These are phyloP conservation scores for Ametastegia equiseti DNA, from an alignment of 2,888 invertebrate species.

Conservation along the genomic window DNA sequence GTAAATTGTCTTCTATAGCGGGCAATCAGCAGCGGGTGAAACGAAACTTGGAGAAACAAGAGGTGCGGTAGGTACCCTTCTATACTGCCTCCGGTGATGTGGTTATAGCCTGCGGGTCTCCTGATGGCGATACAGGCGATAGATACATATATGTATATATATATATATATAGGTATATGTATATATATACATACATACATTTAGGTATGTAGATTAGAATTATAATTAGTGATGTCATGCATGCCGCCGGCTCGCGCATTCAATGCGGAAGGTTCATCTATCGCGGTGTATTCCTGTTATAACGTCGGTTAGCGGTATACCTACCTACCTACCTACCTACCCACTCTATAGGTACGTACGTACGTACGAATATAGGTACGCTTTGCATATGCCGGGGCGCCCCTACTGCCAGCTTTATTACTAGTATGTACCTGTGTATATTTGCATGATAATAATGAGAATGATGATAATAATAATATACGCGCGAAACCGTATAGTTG, in stretches of 20 bases:
- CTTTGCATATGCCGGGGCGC: slow-evolving; percentile 69
- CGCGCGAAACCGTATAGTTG: slow-evolving; percentile 60
- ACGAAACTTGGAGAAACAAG: slow-evolving; percentile 19
- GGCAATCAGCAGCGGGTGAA: neutral
- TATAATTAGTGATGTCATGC: slow-evolving; percentile 72
- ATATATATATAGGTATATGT: too few relatives aligned
- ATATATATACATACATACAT: neutral
- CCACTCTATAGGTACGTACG: too few relatives aligned
- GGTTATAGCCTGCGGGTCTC: neutral
- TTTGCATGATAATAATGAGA: slow-evolving; percentile 68
- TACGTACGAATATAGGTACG: slow-evolving; percentile 62
- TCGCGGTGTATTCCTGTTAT: slow-evolving; percentile 72
- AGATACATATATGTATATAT: too few relatives aligned
- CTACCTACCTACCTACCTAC: neutral
- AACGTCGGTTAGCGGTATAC: slow-evolving; percentile 54
- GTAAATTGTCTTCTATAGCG: slow-evolving; percentile 8
- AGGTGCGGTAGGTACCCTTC: neutral
- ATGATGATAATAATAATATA: slow-evolving; percentile 65
- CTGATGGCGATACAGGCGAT: slow-evolving; percentile 1
- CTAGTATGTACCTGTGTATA: slow-evolving; percentile 60
- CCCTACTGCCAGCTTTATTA: slow-evolving; percentile 16
- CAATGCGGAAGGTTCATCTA: slow-evolving; percentile 72
- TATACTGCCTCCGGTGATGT: neutral
- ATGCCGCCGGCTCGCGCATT: slow-evolving; percentile 64
- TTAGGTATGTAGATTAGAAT: slow-evolving; percentile 40